Base-by-base conservation (phyloP, 2,113 vertebrate genomes). In the Tretioscincus oriximinensis region DNA sequence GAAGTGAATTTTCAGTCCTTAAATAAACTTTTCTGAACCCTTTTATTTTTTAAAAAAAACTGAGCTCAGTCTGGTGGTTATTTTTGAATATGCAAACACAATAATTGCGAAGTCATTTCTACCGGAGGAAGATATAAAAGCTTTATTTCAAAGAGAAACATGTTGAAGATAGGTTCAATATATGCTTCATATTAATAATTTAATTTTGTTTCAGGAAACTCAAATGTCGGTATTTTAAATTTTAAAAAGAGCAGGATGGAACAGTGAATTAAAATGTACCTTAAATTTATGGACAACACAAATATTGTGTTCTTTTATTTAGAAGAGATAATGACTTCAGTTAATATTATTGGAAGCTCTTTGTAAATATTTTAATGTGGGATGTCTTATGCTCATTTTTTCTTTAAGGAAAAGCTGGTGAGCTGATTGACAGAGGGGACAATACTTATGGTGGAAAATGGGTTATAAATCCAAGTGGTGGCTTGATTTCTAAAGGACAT, bases 401-500 rank as follows among this genome's bases (percentile, higher is more conserved):
- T 1, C 9, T 91, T 90, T 82, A 74, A 99, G 98, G 98, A 84
- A 93, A 85, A 95, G 97, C 97, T 1, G 96, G 96, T 84, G 94
- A 96, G n/a, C 92, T 99, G 88, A 96, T 99, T 31, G 98, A 99
- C 89, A 95, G 94, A 92, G 98, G 98, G 86, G 98, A 99, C 93
- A 99, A 97, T 78, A 99, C 98, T 0, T 99, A 99, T 0, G 98
- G 98, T 88, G 98, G 98, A 75, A 98, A 97, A 88, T 98, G 97
- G 97, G 98, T 99, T 58, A 75, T 99, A 87, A 99, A 99, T 92
- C 98, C 98, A 26, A 99, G 98, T 0, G 98, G 98, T 41, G 98
- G 98, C 51, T 95, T 99, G 91, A 97, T 99, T 94, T 97, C 98
- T n/a, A 99, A 99, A 90, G 98, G 98, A 90, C 98, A 99, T 82